Conservation (phyloP, 64 coral and sea anemone genomes). For the Montipora cactus region DNA sequence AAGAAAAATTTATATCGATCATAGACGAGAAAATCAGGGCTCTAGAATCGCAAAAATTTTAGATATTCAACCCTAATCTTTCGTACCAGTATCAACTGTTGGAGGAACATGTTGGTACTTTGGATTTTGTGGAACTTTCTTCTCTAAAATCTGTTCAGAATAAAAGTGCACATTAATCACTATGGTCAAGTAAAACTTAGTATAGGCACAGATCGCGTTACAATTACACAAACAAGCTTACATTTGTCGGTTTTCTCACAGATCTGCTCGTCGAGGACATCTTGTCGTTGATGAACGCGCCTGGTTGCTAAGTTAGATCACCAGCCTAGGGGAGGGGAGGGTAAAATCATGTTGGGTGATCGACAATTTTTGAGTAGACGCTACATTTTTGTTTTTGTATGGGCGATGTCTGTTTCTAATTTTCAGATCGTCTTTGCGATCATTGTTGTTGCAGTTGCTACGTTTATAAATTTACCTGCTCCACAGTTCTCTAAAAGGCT, state of each 20-base stretch:
- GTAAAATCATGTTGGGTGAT: background rate
- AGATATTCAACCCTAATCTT: background rate
- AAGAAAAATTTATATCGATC: background rate
- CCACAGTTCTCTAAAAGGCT: constrained; percentile 76
- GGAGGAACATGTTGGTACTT: constrained; percentile 93
- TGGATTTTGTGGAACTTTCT: constrained; percentile 95
- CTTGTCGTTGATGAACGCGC: constrained; percentile 65
- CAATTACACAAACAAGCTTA: constrained; percentile 17
- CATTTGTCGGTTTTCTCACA: constrained; percentile 84
- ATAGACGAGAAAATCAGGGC: background rate
- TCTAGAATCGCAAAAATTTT: background rate
- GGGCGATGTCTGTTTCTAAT: constrained; percentile 60
- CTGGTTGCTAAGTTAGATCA: constrained; percentile 46
- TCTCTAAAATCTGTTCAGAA: constrained; percentile 84
- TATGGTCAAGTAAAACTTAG: background rate
- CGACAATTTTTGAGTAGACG: no score
- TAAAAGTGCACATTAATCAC: background rate
- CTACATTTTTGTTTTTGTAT: background rate
- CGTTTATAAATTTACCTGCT: constrained; percentile 88
- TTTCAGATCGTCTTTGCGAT: constrained; percentile 40
- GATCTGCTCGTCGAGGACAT: constrained; percentile 95
- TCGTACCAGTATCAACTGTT: constrained; percentile 94
- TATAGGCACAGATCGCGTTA: background rate
- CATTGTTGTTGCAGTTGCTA: constrained; percentile 66
- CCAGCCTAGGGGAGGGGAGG: background rate